Evolutionary conservation across 2,888 invertebrate genomes (phyloP).

Genomic region (Conus canariensis): DNA sequence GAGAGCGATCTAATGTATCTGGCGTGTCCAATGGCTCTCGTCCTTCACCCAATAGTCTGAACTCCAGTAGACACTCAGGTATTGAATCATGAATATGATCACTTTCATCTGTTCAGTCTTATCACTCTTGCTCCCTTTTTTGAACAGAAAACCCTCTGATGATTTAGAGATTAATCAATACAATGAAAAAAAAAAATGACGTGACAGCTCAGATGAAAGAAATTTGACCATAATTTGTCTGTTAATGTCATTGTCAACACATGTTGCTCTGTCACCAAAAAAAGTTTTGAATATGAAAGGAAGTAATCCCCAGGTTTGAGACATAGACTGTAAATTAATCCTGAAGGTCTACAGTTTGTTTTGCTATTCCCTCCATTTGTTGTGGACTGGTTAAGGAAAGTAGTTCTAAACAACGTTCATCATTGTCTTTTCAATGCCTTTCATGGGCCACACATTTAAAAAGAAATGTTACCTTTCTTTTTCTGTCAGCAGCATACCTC

Average conservation of each 20-base stretch:
- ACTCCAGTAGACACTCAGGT: slow-evolving; percentile 62
- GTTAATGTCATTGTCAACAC: too few relatives aligned
- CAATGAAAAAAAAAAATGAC: too few relatives aligned
- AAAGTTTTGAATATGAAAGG: too few relatives aligned
- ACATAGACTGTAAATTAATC: too few relatives aligned
- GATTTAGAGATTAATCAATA: too few relatives aligned
- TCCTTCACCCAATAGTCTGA: slow-evolving; percentile 56
- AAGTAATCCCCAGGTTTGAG: too few relatives aligned
- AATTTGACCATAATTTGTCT: too few relatives aligned
- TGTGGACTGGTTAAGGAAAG: neutral
- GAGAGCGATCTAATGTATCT: slow-evolving; percentile 60
- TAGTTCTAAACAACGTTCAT: neutral
- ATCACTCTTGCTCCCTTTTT: neutral
- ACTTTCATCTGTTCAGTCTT: neutral
- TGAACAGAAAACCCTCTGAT: neutral
- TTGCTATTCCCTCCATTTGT: too few relatives aligned
- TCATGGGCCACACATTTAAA: too few relatives aligned
- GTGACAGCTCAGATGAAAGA: too few relatives aligned
- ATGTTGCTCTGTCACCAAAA: too few relatives aligned
- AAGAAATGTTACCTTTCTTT: neutral
- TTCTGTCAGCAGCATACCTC: slow-evolving; percentile 52
- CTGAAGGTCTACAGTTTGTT: too few relatives aligned
- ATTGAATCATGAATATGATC: neutral
- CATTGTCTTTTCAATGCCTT: neutral
- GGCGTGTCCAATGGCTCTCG: slow-evolving; percentile 61